Conservation (phyloP, 2,113 vertebrate genomes). For the Desmodus rotundus region DNA sequence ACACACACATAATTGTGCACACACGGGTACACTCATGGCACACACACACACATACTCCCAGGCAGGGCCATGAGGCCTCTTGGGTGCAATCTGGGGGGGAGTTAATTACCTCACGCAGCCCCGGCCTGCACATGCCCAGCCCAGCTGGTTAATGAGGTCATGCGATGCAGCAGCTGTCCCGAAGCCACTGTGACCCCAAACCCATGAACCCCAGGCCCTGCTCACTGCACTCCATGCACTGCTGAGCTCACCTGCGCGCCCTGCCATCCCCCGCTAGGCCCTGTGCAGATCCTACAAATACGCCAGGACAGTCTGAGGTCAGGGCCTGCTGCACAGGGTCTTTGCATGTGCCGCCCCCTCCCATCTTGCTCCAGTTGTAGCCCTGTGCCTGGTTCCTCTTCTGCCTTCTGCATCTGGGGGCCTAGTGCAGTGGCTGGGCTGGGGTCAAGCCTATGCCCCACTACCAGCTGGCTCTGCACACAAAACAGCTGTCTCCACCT, state of each 20-base stretch:
- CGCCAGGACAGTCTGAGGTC: not conserved
- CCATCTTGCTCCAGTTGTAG: accelerated
- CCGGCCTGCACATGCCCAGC: accelerated
- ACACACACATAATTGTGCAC: not conserved
- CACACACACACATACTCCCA: too few species aligned
- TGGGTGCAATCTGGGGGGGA: accelerated
- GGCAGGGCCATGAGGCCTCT: not conserved
- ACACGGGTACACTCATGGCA: too few species aligned
- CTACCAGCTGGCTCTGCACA: not conserved
- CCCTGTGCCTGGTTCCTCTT: too few species aligned
- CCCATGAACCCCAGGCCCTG: not conserved
- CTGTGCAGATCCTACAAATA: not conserved
- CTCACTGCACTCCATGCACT: not conserved
- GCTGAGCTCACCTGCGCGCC: slow-evolving; percentile 46
- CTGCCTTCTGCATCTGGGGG: not conserved
- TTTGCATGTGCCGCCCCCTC: accelerated
- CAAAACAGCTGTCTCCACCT: accelerated
- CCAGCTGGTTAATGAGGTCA: not conserved
- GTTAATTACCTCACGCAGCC: not conserved
- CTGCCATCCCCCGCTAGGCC: not conserved
- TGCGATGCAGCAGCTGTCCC: not conserved
- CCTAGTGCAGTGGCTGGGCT: not conserved
- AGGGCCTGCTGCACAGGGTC: accelerated
- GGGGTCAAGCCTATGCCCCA: not conserved
- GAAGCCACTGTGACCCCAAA: not conserved